phyloP scores from a whole-genome alignment of 2,888 invertebrate genomes.

The Dysmachus trigonus region DNA sequence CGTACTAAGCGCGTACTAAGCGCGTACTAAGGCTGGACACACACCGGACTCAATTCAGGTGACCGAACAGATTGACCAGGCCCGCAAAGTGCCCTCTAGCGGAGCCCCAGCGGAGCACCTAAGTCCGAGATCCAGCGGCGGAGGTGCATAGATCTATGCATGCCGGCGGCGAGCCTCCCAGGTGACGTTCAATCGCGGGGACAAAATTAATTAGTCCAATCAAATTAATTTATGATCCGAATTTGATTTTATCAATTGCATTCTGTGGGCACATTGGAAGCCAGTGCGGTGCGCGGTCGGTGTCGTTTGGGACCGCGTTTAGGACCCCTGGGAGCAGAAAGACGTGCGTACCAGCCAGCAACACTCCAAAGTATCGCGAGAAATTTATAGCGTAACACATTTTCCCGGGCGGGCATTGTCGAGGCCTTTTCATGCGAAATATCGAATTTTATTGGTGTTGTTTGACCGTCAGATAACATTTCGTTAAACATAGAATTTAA shows the following conservation, averaged over 20 bases:
- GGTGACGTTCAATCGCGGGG: constrained; percentile 33
- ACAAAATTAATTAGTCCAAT: constrained; percentile 48
- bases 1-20: no score
- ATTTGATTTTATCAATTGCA: constrained; percentile 47
- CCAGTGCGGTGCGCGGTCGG: neutral
- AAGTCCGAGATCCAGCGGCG: neutral
- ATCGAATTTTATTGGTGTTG: constrained; percentile 1
- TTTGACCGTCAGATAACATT: neutral
- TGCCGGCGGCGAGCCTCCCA: neutral
- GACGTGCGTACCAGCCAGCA: neutral
- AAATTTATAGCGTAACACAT: constrained; percentile 28
- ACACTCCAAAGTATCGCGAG: neutral
- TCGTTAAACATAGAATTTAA: neutral
- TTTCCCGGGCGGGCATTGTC: constrained; percentile 28
- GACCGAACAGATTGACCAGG: neutral
- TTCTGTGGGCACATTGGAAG: neutral
- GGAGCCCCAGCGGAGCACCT: neutral
- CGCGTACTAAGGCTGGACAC: neutral
- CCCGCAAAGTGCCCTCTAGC: neutral
- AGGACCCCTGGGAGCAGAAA: neutral
- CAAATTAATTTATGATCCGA: constrained; percentile 48
- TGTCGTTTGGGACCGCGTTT: neutral
- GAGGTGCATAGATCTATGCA: neutral
- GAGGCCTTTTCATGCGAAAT: neutral
- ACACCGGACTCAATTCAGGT: constrained; percentile 7